A percentile compares a stretch with the other conserved stretches of the same genome.
These are phyloP conservation scores for Eidolon dupreanum DNA, from an alignment of 2,797 vertebrate genomes.

Conservation along the genomic window DNA sequence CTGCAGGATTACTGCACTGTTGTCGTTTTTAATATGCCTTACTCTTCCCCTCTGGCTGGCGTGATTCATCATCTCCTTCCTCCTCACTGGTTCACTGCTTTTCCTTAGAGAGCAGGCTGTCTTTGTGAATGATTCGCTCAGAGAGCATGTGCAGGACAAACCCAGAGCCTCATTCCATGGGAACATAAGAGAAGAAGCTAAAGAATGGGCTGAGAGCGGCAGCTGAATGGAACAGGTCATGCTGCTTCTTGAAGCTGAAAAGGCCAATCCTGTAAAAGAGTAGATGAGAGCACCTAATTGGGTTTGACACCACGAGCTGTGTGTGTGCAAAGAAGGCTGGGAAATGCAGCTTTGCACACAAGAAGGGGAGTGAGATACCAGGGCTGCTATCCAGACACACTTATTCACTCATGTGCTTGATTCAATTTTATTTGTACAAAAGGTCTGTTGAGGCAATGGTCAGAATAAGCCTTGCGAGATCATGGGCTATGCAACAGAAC, in stretches of 20 bases:
- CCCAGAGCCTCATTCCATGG: constrained; percentile 39
- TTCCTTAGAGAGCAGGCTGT: neutral
- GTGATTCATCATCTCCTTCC: neutral
- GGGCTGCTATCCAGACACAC: constrained; percentile 28
- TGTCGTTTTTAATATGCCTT: constrained; percentile 35
- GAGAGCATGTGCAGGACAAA: constrained; percentile 37
- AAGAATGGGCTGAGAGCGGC: constrained; percentile 42
- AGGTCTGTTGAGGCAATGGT: constrained; percentile 15
- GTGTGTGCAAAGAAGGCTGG: neutral
- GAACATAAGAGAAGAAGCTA: neutral
- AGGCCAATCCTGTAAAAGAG: constrained; percentile 46
- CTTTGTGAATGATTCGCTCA: constrained; percentile 59
- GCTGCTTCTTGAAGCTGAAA: constrained; percentile 50
- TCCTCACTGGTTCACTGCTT: constrained; percentile 21
- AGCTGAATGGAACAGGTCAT: constrained; percentile 47
- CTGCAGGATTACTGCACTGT: neutral
- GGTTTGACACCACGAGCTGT: neutral
- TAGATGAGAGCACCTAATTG: constrained; percentile 37
- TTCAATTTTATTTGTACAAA: constrained; percentile 64
- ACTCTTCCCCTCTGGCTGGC: constrained; percentile 12
- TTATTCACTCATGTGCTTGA: constrained; percentile 44
- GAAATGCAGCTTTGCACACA: neutral
- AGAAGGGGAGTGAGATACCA: neutral
- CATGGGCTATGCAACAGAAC: constrained; percentile 57
- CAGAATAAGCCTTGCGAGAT: constrained; percentile 31